Evolutionary conservation across 2,888 invertebrate genomes (phyloP), one percentile per base, ranked within the genome.

Genomic region (Heliconius aoede): DNA sequence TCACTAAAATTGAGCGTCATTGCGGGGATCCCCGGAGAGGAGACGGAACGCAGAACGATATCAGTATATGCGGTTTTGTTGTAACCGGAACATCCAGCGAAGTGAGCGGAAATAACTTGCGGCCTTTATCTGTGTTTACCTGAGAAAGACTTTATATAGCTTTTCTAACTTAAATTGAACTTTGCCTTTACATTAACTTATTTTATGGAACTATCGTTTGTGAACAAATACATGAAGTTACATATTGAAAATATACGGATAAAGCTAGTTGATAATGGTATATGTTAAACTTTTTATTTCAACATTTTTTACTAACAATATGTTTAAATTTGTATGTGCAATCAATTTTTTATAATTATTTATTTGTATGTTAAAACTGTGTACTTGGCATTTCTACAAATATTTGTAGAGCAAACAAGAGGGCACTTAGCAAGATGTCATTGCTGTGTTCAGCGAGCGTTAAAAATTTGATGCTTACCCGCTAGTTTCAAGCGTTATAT

Each of bases 1-100:
- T 92, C 91, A 91, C 80, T 88, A 91, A 92, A 93, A 94, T 93
- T 91, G 92, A 93, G 90, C 90, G 89, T 91, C 91, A 91, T 91
- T 91, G 91, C 91, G 88, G 92, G 88, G 86, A 87, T 86, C 87
- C 85, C 86, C 80, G 82, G 83, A 83, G 88, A 79, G 72, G 58
- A 60, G 72, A 73, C 60, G 69, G 79, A 68, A 67, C 68, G 69
- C 74, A 73, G 72, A 78, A 64, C 73, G 77, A 77, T 87, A 87
- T 88, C 88, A 85, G 82, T 80, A 81, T 76, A 81, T 82, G 80
- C 83, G 85, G 82, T 88, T 89, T 88, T 88, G 88, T 89, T 88
- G 86, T 84, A 83, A 86, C 85, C 87, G 88, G 89, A 87, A 89
- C 86, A 87, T 89, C 85, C 87, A 87, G 83, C 85, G 84, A 86